Evolutionary conservation across 2,797 vertebrate genomes (phyloP).

Genomic region (Xenopus petersii): DNA sequence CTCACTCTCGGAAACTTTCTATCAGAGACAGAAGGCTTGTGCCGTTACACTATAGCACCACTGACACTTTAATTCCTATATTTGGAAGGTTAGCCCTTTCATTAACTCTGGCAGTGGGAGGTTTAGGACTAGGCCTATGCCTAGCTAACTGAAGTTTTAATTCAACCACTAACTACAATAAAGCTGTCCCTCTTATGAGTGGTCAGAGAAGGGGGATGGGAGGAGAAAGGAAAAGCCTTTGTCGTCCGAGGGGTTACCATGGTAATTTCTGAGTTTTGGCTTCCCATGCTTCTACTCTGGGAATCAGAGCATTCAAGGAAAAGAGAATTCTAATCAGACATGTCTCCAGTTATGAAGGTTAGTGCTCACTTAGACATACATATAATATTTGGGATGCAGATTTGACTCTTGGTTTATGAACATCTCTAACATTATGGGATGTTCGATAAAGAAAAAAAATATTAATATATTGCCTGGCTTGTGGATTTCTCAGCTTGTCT

Average conservation of each 20-base stretch:
- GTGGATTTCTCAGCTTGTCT: too few relatives aligned
- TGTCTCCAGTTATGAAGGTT: constrained; percentile 5
- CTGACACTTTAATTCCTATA: too few relatives aligned
- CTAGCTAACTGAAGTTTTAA: not conserved
- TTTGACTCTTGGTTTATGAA: too few relatives aligned
- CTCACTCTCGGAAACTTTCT: too few relatives aligned
- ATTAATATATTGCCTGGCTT: too few relatives aligned
- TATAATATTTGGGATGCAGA: not conserved
- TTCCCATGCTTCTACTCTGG: constrained; percentile 13
- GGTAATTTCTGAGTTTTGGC: constrained; percentile 19
- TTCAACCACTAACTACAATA: not conserved
- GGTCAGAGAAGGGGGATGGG: constrained; percentile 1
- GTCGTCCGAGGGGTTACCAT: constrained; percentile 7
- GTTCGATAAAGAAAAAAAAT: too few relatives aligned
- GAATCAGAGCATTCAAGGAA: not conserved
- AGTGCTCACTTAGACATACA: not conserved
- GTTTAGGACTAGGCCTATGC: too few relatives aligned
- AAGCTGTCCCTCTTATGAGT: not conserved
- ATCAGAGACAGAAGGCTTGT: too few relatives aligned
- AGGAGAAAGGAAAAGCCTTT: constrained; percentile 4
- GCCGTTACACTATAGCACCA: too few relatives aligned
- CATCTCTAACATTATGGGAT: too few relatives aligned
- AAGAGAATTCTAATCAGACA: constrained; percentile 1
- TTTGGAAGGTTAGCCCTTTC: too few relatives aligned
- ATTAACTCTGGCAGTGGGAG: too few relatives aligned